These are phyloP conservation scores for Chloropsis hardwickii DNA, from an alignment of 2,113 vertebrate genomes.

Conservation along the genomic window DNA sequence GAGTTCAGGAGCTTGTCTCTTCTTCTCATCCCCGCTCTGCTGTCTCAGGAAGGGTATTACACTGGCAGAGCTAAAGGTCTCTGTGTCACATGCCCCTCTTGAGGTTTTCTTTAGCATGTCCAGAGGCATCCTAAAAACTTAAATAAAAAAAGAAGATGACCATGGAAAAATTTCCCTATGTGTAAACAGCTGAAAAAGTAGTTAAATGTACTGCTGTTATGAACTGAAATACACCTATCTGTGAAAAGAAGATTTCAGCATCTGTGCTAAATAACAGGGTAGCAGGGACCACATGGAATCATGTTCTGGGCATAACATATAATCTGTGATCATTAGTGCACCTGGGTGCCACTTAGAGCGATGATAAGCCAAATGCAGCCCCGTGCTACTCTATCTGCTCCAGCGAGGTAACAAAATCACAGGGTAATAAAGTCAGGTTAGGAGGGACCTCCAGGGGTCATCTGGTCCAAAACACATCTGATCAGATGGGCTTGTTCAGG, in stretches of 20 bases:
- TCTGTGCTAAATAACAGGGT: not conserved
- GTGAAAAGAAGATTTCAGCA: not conserved
- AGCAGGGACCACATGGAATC: not conserved
- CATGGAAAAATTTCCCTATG: not conserved
- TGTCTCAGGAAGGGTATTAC: not conserved
- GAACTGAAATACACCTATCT: not conserved
- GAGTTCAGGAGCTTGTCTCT: not conserved
- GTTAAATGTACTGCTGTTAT: not conserved
- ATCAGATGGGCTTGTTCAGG: not conserved
- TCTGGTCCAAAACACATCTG: not conserved
- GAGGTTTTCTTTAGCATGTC: not conserved
- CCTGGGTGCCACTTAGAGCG: not conserved
- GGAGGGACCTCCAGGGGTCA: not conserved
- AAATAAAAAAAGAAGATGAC: not conserved
- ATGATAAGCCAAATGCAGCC: not conserved
- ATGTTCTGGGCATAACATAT: not conserved
- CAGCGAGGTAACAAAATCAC: not conserved
- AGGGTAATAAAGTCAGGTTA: not conserved
- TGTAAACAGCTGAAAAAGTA: not conserved
- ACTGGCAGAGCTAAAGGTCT: not conserved
- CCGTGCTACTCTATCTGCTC: not conserved
- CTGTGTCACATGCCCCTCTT: rapidly evolving
- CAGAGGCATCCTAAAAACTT: not conserved
- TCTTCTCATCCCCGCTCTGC: not conserved
- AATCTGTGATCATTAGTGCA: not conserved